Conservation (phyloP, 2,113 vertebrate species). For the Tylochromis polylepis region DNA sequence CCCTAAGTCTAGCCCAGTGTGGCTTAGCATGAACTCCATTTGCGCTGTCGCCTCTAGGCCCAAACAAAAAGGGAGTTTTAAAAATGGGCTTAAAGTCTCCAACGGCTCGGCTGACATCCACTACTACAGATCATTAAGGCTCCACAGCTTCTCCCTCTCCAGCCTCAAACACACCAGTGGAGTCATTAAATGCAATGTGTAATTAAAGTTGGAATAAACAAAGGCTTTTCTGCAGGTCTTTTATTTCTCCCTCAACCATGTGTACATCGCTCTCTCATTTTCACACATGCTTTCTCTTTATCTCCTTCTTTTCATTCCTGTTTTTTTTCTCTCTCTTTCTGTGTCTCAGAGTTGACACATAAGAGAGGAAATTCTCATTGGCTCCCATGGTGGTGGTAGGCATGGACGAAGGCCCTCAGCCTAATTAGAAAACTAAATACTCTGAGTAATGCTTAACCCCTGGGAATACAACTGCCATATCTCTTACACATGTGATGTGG, state of each 20-base stretch:
- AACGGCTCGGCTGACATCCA: slow-evolving; percentile 78
- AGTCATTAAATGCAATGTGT: slow-evolving; percentile 81
- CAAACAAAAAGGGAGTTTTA: slow-evolving; percentile 81
- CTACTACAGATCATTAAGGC: slow-evolving; percentile 86
- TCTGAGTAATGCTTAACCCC: slow-evolving; percentile 84
- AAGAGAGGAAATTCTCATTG: slow-evolving; percentile 66
- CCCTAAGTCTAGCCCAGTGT: slow-evolving; percentile 41
- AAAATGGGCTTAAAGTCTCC: slow-evolving; percentile 82
- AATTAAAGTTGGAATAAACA: slow-evolving; percentile 97
- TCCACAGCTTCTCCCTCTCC: slow-evolving; percentile 69
- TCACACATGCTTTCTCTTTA: slow-evolving; percentile 37
- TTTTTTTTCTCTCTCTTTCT: slow-evolving; percentile 13
- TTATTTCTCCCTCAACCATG: slow-evolving; percentile 52
- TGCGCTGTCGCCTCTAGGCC: slow-evolving; percentile 75
- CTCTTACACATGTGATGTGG: slow-evolving; percentile 88
- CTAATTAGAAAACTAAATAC: slow-evolving; percentile 98
- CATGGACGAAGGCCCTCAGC: slow-evolving; percentile 75
- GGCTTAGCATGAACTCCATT: slow-evolving; percentile 68
- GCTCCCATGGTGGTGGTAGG: slow-evolving; percentile 60
- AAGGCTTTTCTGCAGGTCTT: slow-evolving; percentile 62
- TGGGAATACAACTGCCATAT: slow-evolving; percentile 92
- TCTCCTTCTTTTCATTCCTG: slow-evolving; percentile 7
- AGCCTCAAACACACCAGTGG: slow-evolving; percentile 69
- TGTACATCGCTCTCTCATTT: slow-evolving; percentile 41
- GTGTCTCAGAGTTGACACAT: slow-evolving; percentile 58